A percentile compares a stretch with the other conserved stretches of the same genome.
phyloP scores from a whole-genome alignment of 2,797 vertebrate species.

The Diplodus sargus region DNA sequence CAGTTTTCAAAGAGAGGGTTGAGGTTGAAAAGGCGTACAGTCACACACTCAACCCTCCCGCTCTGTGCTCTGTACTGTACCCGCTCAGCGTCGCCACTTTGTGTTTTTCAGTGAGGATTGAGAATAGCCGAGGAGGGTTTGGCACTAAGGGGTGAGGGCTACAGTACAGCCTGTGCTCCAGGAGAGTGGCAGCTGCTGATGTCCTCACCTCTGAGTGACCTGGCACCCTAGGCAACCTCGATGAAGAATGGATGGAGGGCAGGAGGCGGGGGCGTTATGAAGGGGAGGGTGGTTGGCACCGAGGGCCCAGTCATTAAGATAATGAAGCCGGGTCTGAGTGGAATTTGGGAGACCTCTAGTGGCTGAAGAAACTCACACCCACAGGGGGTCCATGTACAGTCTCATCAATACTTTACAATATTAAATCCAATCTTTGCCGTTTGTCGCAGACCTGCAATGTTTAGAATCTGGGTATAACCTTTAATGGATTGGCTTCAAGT shows the following conservation, averaged over 20 bases:
- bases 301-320: conserved; percentile 65
- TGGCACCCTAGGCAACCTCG: conserved; percentile 72
- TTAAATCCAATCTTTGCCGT: background rate
- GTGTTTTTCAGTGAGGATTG: conserved; percentile 30
- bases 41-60: conserved; percentile 31
- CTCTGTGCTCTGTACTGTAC: conserved; percentile 18
- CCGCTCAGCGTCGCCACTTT: background rate
- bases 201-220: conserved; percentile 78
- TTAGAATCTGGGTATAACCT: no score
- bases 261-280: conserved; percentile 60
- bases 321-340: conserved; percentile 57
- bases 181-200: conserved; percentile 73
- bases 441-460: background rate
- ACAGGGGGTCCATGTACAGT: background rate
- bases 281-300: conserved; percentile 54
- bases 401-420: background rate
- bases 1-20: conserved; percentile 21
- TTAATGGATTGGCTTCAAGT: background rate
- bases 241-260: conserved; percentile 75
- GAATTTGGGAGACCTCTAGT: conserved; percentile 79
- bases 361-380: conserved; percentile 26
- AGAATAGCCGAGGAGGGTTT: conserved; percentile 29
- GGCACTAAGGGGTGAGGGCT: conserved; percentile 40
- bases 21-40: conserved; percentile 39
- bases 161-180: conserved; percentile 64